These are phyloP conservation scores for Cheirogaleus medius DNA, from an alignment of 2,113 vertebrate genomes.

Conservation along the genomic window DNA sequence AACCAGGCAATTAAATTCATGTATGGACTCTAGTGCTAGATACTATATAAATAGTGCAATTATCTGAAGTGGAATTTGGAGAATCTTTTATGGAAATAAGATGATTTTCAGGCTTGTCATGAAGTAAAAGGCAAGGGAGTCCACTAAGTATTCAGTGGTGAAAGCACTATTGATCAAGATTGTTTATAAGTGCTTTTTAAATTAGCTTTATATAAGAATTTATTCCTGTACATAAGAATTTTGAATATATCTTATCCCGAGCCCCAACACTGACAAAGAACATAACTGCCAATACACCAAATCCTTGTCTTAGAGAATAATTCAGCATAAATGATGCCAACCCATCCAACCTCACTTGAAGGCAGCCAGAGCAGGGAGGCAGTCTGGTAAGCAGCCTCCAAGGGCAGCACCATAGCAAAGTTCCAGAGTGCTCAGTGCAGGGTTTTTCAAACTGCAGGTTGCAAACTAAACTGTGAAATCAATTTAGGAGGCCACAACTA, in stretches of 20 bases:
- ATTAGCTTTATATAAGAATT: neutral
- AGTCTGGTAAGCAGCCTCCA: neutral
- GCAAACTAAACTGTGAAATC: neutral
- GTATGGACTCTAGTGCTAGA: neutral
- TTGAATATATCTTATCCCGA: neutral
- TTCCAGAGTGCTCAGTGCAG: neutral
- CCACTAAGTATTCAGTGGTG: neutral
- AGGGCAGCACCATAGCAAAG: neutral
- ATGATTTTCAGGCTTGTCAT: neutral
- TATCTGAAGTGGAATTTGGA: neutral
- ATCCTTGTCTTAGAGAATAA: neutral
- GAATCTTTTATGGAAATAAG: neutral
- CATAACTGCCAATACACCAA: neutral
- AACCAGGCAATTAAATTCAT: neutral
- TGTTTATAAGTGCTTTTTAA: neutral
- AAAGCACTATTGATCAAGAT: neutral
- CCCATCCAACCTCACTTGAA: neutral
- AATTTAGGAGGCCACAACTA: neutral
- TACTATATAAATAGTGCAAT: neutral
- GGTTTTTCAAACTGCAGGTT: neutral
- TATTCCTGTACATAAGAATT: neutral
- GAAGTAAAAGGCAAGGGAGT: neutral
- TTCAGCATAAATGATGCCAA: neutral
- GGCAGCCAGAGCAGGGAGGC: neutral
- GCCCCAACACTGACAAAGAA: neutral